Conservation (phyloP, 2,113 vertebrate genomes). For the Probosciger aterrimus region DNA sequence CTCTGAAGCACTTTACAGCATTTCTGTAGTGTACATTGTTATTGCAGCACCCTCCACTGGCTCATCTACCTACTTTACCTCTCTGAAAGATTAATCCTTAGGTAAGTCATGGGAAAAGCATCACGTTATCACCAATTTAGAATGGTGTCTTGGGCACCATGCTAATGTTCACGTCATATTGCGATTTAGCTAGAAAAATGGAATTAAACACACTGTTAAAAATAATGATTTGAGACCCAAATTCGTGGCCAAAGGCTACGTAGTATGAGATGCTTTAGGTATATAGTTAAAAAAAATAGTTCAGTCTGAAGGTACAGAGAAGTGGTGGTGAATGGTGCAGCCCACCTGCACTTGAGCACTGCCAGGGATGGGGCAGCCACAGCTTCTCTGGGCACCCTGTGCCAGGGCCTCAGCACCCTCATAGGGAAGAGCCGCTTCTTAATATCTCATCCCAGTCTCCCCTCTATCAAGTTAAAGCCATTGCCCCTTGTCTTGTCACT, state of each 20-base stretch:
- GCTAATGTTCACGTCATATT: not conserved
- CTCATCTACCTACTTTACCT: not conserved
- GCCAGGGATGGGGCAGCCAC: not conserved
- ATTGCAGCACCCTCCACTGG: not conserved
- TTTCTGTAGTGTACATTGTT: not conserved
- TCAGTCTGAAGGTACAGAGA: not conserved
- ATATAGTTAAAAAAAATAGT: not conserved
- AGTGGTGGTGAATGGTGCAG: not conserved
- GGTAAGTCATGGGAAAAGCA: not conserved
- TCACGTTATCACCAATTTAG: not conserved
- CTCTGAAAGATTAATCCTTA: not conserved
- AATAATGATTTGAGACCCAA: not conserved
- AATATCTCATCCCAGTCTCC: not conserved
- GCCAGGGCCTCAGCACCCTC: not conserved
- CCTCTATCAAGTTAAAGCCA: not conserved
- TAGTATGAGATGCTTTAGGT: not conserved
- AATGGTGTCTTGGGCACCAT: not conserved
- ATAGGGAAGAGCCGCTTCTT: not conserved
- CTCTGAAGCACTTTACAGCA: not conserved
- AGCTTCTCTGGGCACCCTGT: not conserved
- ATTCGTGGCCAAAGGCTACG: not conserved
- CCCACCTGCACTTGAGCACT: not conserved
- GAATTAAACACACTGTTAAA: not conserved
- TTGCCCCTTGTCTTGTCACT: not conserved
- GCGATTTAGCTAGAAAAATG: not conserved